These are phyloP conservation scores for Palythoa heliodiscus DNA, from an alignment of 92 coral and sea anemone species.

Conservation along the genomic window DNA sequence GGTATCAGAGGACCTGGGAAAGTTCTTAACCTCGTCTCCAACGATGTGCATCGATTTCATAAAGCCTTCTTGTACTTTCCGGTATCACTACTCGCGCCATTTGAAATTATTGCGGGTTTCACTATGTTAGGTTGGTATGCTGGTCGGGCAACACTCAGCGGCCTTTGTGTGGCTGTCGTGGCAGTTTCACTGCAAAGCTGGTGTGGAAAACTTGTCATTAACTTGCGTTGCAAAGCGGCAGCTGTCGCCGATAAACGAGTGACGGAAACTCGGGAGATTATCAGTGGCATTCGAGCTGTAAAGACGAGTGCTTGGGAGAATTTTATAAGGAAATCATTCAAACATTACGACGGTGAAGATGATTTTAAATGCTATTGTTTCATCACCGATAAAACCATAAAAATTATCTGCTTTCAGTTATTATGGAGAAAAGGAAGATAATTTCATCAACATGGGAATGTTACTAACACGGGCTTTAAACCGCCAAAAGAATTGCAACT, in stretches of 20 bases:
- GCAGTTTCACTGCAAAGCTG: not conserved
- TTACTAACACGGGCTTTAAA: no score
- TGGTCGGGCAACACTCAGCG: constrained; percentile 1
- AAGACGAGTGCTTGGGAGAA: constrained; percentile 32
- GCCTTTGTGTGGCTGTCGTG: not conserved
- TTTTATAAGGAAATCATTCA: not conserved
- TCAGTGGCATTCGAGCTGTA: constrained; percentile 25
- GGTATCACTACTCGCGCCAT: not conserved
- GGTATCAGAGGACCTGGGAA: constrained; percentile 2
- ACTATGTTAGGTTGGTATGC: constrained; percentile 2
- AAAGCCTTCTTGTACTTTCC: constrained; percentile 11
- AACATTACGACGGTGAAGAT: constrained; percentile 7
- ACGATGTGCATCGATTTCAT: constrained; percentile 29
- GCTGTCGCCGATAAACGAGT: constrained; percentile 16
- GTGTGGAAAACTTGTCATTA: not conserved
- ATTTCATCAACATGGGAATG: no score
- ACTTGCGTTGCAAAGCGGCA: constrained; percentile 14
- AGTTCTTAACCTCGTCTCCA: constrained; percentile 29
- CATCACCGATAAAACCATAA: not conserved
- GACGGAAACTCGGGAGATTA: constrained; percentile 11
- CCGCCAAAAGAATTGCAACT: no score
- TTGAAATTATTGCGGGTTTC: constrained; percentile 10
- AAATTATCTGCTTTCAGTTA: not conserved
- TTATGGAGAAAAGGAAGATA: no score
- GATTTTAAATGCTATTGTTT: not conserved